These are phyloP conservation scores for Plumapathes pennacea DNA, from an alignment of 92 coral and sea anemone species.

Conservation along the genomic window DNA sequence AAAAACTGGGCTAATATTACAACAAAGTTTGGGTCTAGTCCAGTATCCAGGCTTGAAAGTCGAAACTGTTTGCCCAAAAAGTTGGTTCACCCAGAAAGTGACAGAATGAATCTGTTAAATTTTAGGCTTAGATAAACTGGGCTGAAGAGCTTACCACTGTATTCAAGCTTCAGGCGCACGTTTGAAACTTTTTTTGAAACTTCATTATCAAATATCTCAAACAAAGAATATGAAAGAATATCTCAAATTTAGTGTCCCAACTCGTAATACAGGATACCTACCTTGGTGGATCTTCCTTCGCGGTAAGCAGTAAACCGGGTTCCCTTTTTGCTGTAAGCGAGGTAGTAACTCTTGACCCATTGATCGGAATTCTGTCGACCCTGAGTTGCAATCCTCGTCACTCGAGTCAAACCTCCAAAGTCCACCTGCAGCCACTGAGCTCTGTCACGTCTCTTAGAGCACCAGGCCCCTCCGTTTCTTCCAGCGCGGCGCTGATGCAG, in stretches of 20 bases:
- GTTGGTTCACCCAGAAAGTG: no score
- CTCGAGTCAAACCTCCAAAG: slow-evolving; percentile 69
- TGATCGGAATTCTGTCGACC: slow-evolving; percentile 79
- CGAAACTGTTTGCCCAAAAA: no score
- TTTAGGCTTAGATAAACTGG: not conserved
- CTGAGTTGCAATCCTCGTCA: slow-evolving; percentile 70
- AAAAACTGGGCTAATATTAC: no score
- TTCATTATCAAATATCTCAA: not conserved
- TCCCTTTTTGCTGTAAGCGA: slow-evolving; percentile 66
- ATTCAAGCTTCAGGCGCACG: no score
- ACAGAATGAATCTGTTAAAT: no score
- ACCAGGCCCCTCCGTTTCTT: slow-evolving; percentile 75
- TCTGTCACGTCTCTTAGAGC: slow-evolving; percentile 48
- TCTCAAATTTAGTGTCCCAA: no score
- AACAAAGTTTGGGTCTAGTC: no score
- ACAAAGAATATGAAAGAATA: not conserved
- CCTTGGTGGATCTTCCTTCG: slow-evolving; percentile 65
- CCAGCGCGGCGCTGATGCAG: slow-evolving; percentile 67
- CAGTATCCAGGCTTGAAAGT: no score
- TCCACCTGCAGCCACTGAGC: slow-evolving; percentile 75
- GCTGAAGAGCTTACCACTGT: not conserved
- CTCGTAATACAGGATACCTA: slow-evolving; percentile 6
- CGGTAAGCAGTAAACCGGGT: slow-evolving; percentile 56
- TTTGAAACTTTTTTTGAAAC: not conserved
- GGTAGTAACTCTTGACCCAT: slow-evolving; percentile 75